Evolutionary conservation across 2,113 vertebrate species (phyloP).

Genomic region (Fregata magnificens): DNA sequence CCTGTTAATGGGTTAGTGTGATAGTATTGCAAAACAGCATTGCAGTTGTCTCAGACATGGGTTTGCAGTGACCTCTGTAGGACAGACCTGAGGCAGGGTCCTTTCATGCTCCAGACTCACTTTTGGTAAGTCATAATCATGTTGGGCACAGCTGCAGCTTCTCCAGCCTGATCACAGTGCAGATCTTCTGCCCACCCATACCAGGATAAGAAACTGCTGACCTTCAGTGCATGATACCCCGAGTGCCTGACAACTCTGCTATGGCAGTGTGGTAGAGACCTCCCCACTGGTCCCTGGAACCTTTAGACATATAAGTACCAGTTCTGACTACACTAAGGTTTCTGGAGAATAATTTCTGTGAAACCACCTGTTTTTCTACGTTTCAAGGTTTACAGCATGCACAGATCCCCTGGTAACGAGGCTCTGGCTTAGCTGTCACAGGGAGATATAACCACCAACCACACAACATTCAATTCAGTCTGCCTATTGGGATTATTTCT

Average conservation of each 20-base stretch:
- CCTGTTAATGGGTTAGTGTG: no score
- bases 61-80: conserved; percentile 58
- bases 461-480: not conserved
- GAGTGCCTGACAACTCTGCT: not conserved
- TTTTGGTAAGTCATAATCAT: not conserved
- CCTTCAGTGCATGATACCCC: not conserved
- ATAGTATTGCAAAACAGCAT: fast-evolving
- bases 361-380: not conserved
- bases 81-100: not conserved
- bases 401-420: not conserved
- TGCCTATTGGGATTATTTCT: not conserved
- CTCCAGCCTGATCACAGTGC: not conserved
- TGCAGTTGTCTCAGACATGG: not conserved
- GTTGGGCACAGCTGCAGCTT: not conserved
- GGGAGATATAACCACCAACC: not conserved
- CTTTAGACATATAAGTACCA: not conserved
- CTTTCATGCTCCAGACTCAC: not conserved
- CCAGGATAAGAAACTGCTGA: not conserved
- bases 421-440: not conserved
- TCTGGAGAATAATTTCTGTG: not conserved
- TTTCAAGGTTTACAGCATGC: not conserved
- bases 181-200: not conserved
- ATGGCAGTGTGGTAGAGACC: not conserved
- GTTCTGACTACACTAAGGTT: not conserved
- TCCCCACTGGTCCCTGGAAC: not conserved